phyloP scores from a whole-genome alignment of 1,140 invertebrate genomes.

The Conopomorpha cramerella region DNA sequence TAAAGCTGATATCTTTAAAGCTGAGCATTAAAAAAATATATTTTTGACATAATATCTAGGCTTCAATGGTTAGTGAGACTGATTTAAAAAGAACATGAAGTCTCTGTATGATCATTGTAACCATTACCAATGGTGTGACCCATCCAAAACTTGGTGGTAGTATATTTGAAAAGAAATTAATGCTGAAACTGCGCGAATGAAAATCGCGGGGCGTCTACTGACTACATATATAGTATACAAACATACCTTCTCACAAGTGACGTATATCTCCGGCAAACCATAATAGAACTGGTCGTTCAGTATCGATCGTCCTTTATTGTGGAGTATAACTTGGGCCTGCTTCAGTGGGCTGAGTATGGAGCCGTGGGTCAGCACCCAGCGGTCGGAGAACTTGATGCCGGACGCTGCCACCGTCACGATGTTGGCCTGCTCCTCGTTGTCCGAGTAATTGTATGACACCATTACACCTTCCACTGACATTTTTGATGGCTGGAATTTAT shows the following conservation, averaged over 20 bases:
- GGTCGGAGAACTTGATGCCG: conserved; percentile 54
- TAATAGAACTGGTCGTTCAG: conserved; percentile 43
- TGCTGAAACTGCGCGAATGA: no score
- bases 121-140: no score
- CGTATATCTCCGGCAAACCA: conserved; percentile 40
- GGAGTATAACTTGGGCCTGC: conserved; percentile 26
- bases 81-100: no score
- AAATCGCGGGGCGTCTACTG: no score
- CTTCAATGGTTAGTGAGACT: no score
- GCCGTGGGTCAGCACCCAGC: conserved; percentile 62
- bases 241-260: conserved; percentile 34
- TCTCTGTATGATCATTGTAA: no score
- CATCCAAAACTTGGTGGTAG: no score
- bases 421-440: conserved; percentile 32
- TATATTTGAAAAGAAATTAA: no score
- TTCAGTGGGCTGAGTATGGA: conserved; percentile 49
- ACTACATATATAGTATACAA: no score
- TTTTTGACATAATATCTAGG: no score
- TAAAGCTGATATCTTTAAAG: no score
- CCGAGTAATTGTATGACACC: conserved; percentile 47
- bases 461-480: conserved; percentile 46
- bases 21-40: no score
- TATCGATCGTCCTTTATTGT: conserved; percentile 33
- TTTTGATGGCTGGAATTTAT: conserved; percentile 12
- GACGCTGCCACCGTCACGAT: conserved; percentile 50